Percentiles rank a stretch among this genome's conserved stretches.
Evolutionary conservation across 2,797 vertebrate genomes (phyloP).

Genomic region (Eupleurogrammus muticus): DNA sequence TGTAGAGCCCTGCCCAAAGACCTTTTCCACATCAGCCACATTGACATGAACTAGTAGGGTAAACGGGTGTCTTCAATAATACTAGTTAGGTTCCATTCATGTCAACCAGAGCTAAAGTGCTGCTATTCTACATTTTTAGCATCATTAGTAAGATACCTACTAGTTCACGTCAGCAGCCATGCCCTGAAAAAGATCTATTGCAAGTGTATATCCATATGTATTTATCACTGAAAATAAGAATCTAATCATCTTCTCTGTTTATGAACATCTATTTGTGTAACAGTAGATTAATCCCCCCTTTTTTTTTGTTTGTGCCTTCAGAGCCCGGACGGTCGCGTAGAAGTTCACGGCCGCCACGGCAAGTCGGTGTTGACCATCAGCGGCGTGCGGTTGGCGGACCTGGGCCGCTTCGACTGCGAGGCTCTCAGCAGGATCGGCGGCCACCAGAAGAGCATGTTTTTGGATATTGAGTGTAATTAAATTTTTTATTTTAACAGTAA

Average conservation of each 20-base stretch:
- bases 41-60: no score
- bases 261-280: background rate
- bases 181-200: no score
- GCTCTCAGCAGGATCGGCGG: slow-evolving; percentile 96
- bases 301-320: slow-evolving; percentile 66
- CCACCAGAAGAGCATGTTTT: slow-evolving; percentile 98
- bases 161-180: no score
- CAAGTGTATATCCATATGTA: no score
- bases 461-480: slow-evolving; percentile 97
- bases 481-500: background rate
- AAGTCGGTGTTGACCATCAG: slow-evolving; percentile 93
- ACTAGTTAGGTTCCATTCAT: no score
- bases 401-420: slow-evolving; percentile 97
- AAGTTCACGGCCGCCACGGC: slow-evolving; percentile 91
- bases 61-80: no score
- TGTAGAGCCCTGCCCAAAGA: no score
- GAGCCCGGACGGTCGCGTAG: slow-evolving; percentile 93
- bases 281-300: background rate
- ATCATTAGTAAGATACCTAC: no score
- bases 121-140: no score
- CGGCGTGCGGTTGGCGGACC: slow-evolving; percentile 90
- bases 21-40: no score
- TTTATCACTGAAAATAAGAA: background rate
- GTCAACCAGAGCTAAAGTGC: no score
- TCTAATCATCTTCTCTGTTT: background rate